Conservation (phyloP, 2,797 vertebrate genomes). For the Petrocephalus sullivani region DNA sequence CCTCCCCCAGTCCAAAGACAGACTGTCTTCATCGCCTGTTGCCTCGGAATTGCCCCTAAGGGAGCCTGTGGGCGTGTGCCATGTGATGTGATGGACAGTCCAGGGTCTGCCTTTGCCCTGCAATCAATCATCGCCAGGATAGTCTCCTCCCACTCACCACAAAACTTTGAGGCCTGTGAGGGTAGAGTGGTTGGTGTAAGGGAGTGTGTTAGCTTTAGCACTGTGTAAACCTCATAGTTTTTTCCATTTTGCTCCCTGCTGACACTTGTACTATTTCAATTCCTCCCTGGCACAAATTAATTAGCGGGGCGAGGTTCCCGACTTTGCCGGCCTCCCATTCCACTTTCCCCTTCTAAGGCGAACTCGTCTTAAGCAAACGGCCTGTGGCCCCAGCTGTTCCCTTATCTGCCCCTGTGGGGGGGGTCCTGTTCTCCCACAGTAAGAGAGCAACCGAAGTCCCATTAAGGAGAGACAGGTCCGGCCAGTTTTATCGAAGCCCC, state of each 20-base stretch:
- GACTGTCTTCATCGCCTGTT: neutral
- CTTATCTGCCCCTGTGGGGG: neutral
- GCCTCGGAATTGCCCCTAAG: neutral
- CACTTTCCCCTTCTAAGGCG: neutral
- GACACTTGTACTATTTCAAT: neutral
- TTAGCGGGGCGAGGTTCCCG: neutral
- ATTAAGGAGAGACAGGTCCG: slow-evolving; percentile 7
- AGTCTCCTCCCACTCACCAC: neutral
- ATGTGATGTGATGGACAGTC: neutral
- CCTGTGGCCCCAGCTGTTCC: neutral
- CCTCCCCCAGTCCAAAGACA: neutral
- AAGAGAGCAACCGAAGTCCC: neutral
- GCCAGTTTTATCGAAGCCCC: neutral
- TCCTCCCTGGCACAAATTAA: neutral
- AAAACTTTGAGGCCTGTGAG: neutral
- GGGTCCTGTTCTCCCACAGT: neutral
- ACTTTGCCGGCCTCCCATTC: neutral
- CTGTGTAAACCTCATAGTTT: neutral
- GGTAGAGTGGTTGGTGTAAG: neutral
- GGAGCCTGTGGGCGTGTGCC: neutral
- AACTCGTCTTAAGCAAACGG: slow-evolving; percentile 14
- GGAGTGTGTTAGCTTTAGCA: neutral
- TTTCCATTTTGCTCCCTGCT: neutral
- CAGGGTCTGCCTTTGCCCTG: neutral
- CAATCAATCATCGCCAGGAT: neutral